Percentiles rank a stretch among this genome's conserved stretches.
Evolutionary conservation across 2,888 invertebrate genomes (phyloP).

Genomic region (Micropterix aruncella): DNA sequence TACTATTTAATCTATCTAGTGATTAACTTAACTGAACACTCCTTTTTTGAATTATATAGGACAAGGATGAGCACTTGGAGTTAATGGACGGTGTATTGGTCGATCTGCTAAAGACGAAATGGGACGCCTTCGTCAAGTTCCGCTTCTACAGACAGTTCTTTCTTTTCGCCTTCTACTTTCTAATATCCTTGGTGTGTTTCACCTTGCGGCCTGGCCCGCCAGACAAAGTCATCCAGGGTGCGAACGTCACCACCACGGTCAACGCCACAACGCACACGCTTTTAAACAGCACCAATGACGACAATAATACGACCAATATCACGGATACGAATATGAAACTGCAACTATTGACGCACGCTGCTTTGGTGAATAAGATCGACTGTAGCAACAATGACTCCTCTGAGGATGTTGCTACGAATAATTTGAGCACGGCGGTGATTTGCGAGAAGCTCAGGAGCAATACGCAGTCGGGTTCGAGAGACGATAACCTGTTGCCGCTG

Average conservation of each 20-base stretch:
- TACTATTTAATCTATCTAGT: neutral
- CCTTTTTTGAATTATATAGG: constrained; percentile 40
- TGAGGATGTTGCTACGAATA: neutral
- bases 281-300: neutral
- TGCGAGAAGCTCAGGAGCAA: neutral
- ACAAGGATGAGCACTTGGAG: constrained; percentile 88
- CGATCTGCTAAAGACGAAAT: constrained; percentile 89
- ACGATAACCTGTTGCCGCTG: neutral
- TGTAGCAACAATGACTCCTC: neutral
- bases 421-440: neutral
- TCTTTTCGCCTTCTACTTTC: constrained; percentile 80
- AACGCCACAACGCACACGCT: constrained; percentile 21
- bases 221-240: constrained; percentile 18
- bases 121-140: constrained; percentile 93
- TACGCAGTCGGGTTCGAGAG: neutral
- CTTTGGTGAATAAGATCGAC: neutral
- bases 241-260: constrained; percentile 21
- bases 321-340: neutral
- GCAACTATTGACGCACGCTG: neutral
- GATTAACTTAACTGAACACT: neutral
- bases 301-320: neutral
- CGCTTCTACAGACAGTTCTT: constrained; percentile 90
- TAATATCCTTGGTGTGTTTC: constrained; percentile 79
- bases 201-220: constrained; percentile 76
- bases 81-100: constrained; percentile 89